Evolutionary conservation across 1,140 invertebrate genomes (phyloP).

Genomic region (Pseudomyrmex dendroicus): DNA sequence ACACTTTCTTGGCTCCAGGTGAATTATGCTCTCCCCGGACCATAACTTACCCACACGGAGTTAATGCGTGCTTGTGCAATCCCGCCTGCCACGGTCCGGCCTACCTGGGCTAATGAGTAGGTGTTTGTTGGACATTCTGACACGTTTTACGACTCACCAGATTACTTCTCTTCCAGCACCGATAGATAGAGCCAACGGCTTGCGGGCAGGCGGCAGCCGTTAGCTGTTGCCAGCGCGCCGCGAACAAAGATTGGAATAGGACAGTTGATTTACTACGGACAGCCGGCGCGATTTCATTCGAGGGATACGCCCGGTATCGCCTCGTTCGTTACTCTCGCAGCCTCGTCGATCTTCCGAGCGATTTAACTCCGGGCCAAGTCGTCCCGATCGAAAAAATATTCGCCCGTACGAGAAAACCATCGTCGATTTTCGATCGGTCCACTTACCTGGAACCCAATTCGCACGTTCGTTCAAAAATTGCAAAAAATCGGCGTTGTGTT

Average conservation of each 20-base stretch:
- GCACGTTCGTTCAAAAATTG: not conserved
- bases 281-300: constrained; percentile 76
- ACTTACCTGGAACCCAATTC: not conserved
- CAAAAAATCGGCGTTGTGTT: not conserved
- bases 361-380: constrained; percentile 56
- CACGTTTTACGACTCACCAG: constrained; percentile 84
- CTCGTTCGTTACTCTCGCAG: constrained; percentile 57
- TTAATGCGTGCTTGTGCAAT: constrained; percentile 83
- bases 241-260: constrained; percentile 77
- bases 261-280: constrained; percentile 77
- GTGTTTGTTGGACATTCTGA: constrained; percentile 84
- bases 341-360: constrained; percentile 57
- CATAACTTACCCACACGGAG: constrained; percentile 81
- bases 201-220: constrained; percentile 63
- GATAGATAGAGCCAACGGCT: constrained; percentile 75
- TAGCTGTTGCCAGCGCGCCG: constrained; percentile 68
- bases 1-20: constrained; percentile 75
- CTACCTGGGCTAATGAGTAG: constrained; percentile 84
- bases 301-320: constrained; percentile 69
- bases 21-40: constrained; percentile 80
- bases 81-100: constrained; percentile 76
- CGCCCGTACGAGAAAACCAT: constrained; percentile 35
- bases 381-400: constrained; percentile 57
- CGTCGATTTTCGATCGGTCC: constrained; percentile 37
- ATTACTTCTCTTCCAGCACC: constrained; percentile 77